phyloP scores from a whole-genome alignment of 1,140 invertebrate genomes.

The Pentalonia nigronervosa region DNA sequence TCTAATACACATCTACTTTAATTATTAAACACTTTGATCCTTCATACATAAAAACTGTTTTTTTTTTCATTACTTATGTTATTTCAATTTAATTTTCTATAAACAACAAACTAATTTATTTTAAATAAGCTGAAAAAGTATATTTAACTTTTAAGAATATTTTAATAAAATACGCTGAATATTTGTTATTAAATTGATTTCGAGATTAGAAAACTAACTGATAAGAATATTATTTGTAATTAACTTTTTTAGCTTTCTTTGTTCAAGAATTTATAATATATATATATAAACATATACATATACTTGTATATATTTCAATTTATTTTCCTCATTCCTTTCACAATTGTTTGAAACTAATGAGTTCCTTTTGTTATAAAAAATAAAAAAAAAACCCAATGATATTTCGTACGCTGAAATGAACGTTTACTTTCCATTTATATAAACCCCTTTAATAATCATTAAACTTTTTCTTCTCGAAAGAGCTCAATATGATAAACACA shows the following conservation, averaged over 20 bases:
- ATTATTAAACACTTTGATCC: neutral
- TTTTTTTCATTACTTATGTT: neutral
- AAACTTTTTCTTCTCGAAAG: neutral
- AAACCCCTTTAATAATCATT: conserved; percentile 10
- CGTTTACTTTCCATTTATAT: conserved; percentile 4
- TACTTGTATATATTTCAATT: conserved; percentile 25
- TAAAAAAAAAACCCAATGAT: conserved; percentile 6
- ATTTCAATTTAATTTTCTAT: neutral
- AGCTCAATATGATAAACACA: neutral
- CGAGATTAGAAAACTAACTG: conserved; percentile 26
- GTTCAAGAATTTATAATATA: neutral
- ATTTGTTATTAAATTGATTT: conserved; percentile 27
- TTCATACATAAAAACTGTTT: neutral
- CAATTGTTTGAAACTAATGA: conserved; percentile 39
- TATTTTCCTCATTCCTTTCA: conserved; percentile 1
- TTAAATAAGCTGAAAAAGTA: neutral
- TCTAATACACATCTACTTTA: no score
- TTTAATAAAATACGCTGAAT: neutral
- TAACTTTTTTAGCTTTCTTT: conserved; percentile 24
- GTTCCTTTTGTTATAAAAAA: conserved; percentile 15
- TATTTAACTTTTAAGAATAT: neutral
- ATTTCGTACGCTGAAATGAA: conserved; percentile 33
- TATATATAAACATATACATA: neutral
- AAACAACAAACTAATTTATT: neutral
- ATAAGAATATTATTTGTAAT: conserved; percentile 36